These are phyloP conservation scores for Colinus virginianus DNA, from an alignment of 2,113 vertebrate genomes.

Conservation along the genomic window DNA sequence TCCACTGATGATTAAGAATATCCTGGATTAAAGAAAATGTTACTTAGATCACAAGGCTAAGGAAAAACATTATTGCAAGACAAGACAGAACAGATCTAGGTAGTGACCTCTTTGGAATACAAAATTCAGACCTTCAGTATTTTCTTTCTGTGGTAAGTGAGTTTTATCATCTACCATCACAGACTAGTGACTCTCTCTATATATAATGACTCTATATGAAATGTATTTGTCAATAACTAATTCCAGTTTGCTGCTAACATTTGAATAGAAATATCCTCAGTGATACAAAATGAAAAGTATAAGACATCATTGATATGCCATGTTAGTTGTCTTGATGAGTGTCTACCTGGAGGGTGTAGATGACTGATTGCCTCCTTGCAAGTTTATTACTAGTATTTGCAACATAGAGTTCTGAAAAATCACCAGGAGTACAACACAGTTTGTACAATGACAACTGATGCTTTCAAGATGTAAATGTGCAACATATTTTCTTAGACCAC, in stretches of 20 bases:
- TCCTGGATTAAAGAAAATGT: background rate
- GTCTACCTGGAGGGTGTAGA: background rate
- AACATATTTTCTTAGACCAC: background rate
- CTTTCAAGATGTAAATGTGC: background rate
- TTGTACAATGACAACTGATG: background rate
- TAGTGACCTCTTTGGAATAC: background rate
- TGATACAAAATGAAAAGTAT: background rate
- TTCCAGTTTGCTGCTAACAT: background rate
- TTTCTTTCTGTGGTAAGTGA: background rate
- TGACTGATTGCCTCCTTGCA: background rate
- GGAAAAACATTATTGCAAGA: background rate
- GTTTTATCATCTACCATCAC: background rate
- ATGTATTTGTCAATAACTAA: background rate
- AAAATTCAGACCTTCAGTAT: background rate
- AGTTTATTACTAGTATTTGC: background rate
- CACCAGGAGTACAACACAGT: background rate
- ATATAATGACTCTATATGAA: background rate
- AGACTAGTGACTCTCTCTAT: background rate
- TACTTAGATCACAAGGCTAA: background rate
- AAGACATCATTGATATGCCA: background rate
- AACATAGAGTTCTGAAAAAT: background rate
- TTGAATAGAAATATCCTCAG: background rate
- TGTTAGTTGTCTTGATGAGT: background rate
- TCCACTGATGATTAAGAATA: background rate
- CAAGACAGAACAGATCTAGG: background rate